Conservation (phyloP, 2,113 vertebrate genomes). For the Erythrocercus mccallii region DNA sequence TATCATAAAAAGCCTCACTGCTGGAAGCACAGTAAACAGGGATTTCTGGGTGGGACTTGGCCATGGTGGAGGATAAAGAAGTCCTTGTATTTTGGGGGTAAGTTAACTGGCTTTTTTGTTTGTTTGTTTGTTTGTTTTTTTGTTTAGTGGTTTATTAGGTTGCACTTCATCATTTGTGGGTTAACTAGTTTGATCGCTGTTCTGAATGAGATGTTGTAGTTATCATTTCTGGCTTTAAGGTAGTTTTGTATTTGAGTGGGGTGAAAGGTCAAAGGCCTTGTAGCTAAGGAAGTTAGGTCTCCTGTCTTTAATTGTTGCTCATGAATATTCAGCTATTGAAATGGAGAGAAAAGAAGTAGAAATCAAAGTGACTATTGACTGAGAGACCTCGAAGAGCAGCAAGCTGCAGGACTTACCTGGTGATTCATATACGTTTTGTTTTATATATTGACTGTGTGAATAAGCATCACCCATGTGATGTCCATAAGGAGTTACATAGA, state of each 20-base stretch:
- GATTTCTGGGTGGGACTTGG: background rate
- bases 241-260: background rate
- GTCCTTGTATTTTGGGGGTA: background rate
- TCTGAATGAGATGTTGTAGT: background rate
- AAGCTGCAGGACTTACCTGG: background rate
- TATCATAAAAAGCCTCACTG: background rate
- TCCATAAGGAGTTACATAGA: background rate
- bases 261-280: background rate
- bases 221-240: background rate
- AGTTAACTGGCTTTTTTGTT: background rate
- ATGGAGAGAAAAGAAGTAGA: background rate
- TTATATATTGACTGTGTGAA: background rate
- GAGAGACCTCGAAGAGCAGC: background rate
- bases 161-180: background rate
- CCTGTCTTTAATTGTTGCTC: background rate
- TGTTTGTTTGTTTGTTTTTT: background rate
- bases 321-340: conserved; percentile 10
- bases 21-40: background rate
- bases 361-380: background rate
- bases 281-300: background rate
- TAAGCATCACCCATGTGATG: background rate
- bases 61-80: background rate
- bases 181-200: background rate
- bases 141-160: background rate
- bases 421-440: background rate